These are phyloP conservation scores for Champsocephalus esox DNA, from an alignment of 2,797 vertebrate genomes.

Conservation along the genomic window DNA sequence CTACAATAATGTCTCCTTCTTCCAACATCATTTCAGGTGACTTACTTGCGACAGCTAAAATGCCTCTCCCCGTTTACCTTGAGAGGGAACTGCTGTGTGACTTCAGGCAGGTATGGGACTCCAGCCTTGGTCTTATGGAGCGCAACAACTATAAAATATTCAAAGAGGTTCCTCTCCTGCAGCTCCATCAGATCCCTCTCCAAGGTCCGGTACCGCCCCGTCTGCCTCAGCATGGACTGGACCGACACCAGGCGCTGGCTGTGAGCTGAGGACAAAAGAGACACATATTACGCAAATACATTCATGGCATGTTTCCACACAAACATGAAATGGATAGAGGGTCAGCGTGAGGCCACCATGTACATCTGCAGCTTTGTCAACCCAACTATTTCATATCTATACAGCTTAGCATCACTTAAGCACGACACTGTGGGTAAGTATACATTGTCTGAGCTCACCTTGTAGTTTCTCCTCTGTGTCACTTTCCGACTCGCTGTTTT, in stretches of 20 bases:
- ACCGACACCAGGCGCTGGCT: constrained; percentile 95
- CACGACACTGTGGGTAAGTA: background rate
- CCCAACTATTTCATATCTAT: background rate
- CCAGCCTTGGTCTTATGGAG: constrained; percentile 97
- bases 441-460: constrained; percentile 81
- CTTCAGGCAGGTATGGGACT: constrained; percentile 94
- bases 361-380: background rate
- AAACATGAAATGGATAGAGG: background rate
- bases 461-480: constrained; percentile 96
- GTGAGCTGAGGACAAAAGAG: constrained; percentile 85
- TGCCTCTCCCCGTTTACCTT: constrained; percentile 85
- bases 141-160: constrained; percentile 97
- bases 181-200: constrained; percentile 95
- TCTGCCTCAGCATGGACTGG: constrained; percentile 95
- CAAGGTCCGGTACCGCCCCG: constrained; percentile 92
- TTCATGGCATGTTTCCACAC: background rate
- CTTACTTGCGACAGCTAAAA: background rate
- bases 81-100: constrained; percentile 97
- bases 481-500: constrained; percentile 98
- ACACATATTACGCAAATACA: constrained; percentile 1
- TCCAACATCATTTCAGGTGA: background rate
- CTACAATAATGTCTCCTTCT: background rate
- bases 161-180: constrained; percentile 97
- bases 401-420: accelerated
- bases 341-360: background rate